Percentiles rank a stretch among this genome's conserved stretches.
Evolutionary conservation across 1,140 invertebrate species (phyloP).

Genomic region (Scaptomyza hsui): DNA sequence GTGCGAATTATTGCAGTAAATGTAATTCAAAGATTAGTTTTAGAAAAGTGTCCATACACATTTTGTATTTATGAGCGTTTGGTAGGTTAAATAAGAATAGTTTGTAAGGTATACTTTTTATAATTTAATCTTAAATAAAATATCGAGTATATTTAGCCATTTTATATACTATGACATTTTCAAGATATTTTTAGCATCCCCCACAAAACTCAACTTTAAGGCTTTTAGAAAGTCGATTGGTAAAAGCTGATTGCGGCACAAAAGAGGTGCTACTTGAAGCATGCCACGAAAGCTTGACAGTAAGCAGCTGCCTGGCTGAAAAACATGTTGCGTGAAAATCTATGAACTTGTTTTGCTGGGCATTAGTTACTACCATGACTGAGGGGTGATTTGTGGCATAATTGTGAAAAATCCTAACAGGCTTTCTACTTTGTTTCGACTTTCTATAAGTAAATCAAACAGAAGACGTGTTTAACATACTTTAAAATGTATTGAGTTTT

Average conservation of each 20-base stretch:
- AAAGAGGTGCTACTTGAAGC: constrained; percentile 25
- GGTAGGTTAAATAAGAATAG: too few relatives aligned
- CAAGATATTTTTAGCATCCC: not conserved
- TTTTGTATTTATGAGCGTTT: too few relatives aligned
- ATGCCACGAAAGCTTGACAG: constrained; percentile 65
- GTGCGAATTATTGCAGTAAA: not conserved
- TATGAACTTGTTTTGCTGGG: constrained; percentile 56
- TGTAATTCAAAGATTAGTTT: too few relatives aligned
- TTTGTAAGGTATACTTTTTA: too few relatives aligned
- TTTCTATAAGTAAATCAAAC: too few relatives aligned
- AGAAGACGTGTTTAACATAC: too few relatives aligned
- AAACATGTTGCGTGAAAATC: constrained; percentile 67
- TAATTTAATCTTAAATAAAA: too few relatives aligned
- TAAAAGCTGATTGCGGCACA: constrained; percentile 22
- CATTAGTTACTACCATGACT: not conserved
- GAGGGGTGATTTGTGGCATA: not conserved
- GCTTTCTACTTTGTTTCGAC: not conserved
- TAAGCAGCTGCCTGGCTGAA: constrained; percentile 60
- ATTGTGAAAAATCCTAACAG: not conserved
- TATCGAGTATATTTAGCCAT: too few relatives aligned
- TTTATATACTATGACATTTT: not conserved
- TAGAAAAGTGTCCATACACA: too few relatives aligned
- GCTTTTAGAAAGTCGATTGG: constrained; percentile 30
- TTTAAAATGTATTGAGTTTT: too few relatives aligned
- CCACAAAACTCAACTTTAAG: constrained; percentile 25